Conservation (phyloP, 2,113 vertebrate species). For the Natator depressus region DNA sequence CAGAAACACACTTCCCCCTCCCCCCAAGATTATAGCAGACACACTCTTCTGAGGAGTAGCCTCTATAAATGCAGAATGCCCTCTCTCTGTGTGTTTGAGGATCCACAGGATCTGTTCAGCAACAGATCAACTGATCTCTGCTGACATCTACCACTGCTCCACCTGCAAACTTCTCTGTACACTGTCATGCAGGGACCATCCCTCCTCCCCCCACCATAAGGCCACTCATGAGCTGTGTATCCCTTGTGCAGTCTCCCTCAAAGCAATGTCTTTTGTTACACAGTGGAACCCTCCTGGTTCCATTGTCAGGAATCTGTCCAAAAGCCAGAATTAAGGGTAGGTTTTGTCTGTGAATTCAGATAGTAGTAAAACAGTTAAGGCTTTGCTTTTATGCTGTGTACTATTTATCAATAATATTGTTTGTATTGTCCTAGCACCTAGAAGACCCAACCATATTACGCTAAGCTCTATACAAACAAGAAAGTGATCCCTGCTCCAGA, state of each 20-base stretch:
- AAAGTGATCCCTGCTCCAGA: neutral
- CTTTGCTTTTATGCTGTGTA: neutral
- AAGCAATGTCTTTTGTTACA: accelerated
- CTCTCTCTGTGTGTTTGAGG: neutral
- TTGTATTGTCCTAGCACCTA: neutral
- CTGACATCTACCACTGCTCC: no score
- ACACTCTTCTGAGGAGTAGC: neutral
- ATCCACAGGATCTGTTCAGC: neutral
- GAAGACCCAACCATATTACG: neutral
- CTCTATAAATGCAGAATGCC: accelerated
- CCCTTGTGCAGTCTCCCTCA: neutral
- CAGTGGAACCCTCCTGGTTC: neutral
- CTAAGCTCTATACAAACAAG: neutral
- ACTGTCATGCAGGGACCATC: no score
- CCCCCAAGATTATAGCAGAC: neutral
- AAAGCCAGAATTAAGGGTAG: neutral
- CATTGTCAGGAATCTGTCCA: neutral
- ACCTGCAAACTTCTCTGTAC: neutral
- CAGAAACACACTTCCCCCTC: neutral
- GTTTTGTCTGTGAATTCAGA: neutral
- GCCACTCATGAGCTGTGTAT: neutral
- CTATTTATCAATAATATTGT: neutral
- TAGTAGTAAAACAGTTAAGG: neutral
- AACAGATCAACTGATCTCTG: neutral
- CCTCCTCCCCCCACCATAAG: neutral